Percentiles rank a stretch among this genome's conserved stretches.
Evolutionary conservation across 2,113 vertebrate genomes (phyloP).

Genomic region (Bostrychus sinensis): DNA sequence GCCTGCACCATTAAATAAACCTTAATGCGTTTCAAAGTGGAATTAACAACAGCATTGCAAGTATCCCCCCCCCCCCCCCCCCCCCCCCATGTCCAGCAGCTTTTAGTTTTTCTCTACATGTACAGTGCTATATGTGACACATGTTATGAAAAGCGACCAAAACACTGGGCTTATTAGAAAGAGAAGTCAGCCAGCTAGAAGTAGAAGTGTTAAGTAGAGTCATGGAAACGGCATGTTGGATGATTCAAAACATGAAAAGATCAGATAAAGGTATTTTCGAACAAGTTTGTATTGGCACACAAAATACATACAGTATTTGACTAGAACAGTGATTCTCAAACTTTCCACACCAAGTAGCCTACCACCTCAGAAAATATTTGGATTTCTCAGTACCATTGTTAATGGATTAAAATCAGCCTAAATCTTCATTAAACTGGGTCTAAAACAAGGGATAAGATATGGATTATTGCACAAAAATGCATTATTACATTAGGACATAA

Average conservation of each 20-base stretch:
- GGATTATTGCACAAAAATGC: too few relatives aligned
- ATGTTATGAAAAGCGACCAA: constrained; percentile 45
- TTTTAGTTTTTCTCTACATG: constrained; percentile 59
- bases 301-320: constrained; percentile 53
- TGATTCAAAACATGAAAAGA: constrained; percentile 46
- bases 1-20: constrained; percentile 79
- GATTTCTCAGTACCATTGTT: background rate
- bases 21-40: constrained; percentile 70
- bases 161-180: constrained; percentile 57
- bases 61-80: too few relatives aligned
- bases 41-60: constrained; percentile 71
- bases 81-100: too few relatives aligned
- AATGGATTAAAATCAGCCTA: background rate
- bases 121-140: constrained; percentile 63
- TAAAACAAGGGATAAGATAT: background rate
- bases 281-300: constrained; percentile 69
- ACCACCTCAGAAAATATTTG: constrained; percentile 8
- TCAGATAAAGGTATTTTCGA: constrained; percentile 56
- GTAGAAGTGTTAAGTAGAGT: constrained; percentile 23
- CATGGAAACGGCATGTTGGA: constrained; percentile 7
- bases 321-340: constrained; percentile 11
- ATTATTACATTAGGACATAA: too few relatives aligned
- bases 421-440: background rate
- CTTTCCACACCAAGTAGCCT: constrained; percentile 5
- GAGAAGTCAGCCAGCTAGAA: constrained; percentile 39